Evolutionary conservation across 2,797 vertebrate genomes (phyloP), one percentile per base, ranked within the genome.

Genomic region (Glyptemys insculpta): DNA sequence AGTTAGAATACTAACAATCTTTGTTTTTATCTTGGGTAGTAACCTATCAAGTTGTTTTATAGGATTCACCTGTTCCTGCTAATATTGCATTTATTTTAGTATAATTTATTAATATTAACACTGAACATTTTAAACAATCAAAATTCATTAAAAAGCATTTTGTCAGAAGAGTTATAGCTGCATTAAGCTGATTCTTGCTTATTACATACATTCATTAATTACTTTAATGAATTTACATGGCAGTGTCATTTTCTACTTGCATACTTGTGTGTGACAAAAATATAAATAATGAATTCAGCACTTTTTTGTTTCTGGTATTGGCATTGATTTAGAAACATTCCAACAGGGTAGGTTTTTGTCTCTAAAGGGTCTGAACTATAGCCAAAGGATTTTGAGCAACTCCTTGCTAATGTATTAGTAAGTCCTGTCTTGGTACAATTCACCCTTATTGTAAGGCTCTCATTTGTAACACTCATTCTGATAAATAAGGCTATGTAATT

Each of bases 231-330:
- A 49, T 56, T 89, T 94, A 2, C 83, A n/a, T 34, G 31, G 34
- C 57, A 94, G 82, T 87, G 27, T n/a, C 53, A 34, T 96, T 87
- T 83, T 90, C 27, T 93, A 82, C 50, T 91, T 87, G 8, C 1
- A 15, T 79, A 56, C 74, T 91, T 96, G 93, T 86, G 85, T 37
- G 49, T 87, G 68, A 93, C 49, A 87, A 79, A 93, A 91, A 90
- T 37, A 23, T 80, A 79, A 47, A 57, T 59, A 0, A 1, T 57
- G 91, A 87, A 18, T 95, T 95, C 80, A 92, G 93, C 96, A 92
- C 92, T 93, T 95, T 80, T 95, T 85, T 92, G 50, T 62, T 94
- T 94, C 56, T 86, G 31, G 93, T 89, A 65, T 4, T 88, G 52
- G 29, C 74, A 19, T 76, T 90, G 90, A 82, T 88, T 95, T 92